Conservation (phyloP, 2,797 vertebrate species). For the Galagoides demidoff region DNA sequence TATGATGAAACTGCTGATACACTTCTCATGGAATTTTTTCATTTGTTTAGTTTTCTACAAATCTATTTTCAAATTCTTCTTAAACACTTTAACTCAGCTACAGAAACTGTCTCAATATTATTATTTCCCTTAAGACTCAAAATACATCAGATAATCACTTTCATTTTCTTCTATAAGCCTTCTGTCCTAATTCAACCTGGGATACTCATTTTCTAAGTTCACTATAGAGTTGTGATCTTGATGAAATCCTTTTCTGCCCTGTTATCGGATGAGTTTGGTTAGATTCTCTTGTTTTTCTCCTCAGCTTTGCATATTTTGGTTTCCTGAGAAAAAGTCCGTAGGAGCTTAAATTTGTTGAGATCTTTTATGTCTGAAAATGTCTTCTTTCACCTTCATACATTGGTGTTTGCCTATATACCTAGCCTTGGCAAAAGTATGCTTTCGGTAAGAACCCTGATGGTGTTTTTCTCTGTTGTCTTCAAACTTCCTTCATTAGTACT, state of each 20-base stretch:
- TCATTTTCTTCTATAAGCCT: neutral
- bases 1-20: neutral
- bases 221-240: neutral
- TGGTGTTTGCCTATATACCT: neutral
- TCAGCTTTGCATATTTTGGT: neutral
- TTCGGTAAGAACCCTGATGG: constrained; percentile 39
- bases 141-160: constrained; percentile 33
- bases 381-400: constrained; percentile 2
- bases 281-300: constrained; percentile 39
- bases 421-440: neutral
- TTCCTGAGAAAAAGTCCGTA: constrained; percentile 34
- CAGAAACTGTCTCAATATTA: constrained; percentile 37
- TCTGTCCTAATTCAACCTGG: neutral
- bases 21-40: constrained; percentile 1
- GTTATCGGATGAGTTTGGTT: neutral
- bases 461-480: constrained; percentile 50
- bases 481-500: constrained; percentile 12
- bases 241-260: constrained; percentile 48
- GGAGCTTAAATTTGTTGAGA: neutral
- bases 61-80: constrained; percentile 36
- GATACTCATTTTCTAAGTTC: constrained; percentile 25
- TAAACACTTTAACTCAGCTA: constrained; percentile 12
- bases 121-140: neutral
- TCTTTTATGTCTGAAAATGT: neutral
- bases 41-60: neutral